phyloP scores from a whole-genome alignment of 2,797 vertebrate species.

The Melopsittacus undulatus region DNA sequence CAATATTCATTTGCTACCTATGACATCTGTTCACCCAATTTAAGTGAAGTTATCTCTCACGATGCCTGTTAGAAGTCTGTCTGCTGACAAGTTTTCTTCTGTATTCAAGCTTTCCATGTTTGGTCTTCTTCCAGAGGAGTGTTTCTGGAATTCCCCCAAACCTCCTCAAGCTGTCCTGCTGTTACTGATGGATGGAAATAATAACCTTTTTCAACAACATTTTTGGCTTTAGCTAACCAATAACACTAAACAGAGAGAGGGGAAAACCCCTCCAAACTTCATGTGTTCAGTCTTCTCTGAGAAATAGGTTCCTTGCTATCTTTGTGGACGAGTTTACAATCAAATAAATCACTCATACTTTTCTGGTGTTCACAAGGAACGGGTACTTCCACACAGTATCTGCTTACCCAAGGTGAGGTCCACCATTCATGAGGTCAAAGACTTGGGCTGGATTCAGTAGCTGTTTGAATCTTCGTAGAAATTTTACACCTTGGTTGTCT shows the following conservation, averaged over 20 bases:
- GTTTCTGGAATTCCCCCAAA: background rate
- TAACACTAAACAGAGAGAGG: background rate
- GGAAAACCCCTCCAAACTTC: background rate
- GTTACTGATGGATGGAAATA: background rate
- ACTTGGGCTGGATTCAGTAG: conserved; percentile 96
- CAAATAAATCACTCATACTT: background rate
- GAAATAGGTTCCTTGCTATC: background rate
- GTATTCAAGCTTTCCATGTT: background rate
- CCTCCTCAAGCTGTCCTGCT: background rate
- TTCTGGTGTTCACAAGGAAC: background rate
- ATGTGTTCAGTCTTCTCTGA: background rate
- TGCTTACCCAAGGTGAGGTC: conserved; percentile 92
- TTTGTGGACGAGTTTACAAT: background rate
- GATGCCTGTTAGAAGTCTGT: background rate
- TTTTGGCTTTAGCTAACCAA: background rate
- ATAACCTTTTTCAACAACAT: background rate
- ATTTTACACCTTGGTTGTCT: conserved; percentile 97
- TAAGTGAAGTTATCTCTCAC: background rate
- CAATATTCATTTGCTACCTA: background rate
- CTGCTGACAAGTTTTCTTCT: background rate
- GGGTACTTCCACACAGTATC: background rate
- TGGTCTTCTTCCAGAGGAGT: background rate
- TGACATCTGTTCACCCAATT: background rate
- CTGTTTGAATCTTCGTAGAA: conserved; percentile 94
- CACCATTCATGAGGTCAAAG: conserved; percentile 98